These are phyloP conservation scores for Luffia ferchaultella DNA, from an alignment of 2,888 invertebrate species.

Conservation along the genomic window DNA sequence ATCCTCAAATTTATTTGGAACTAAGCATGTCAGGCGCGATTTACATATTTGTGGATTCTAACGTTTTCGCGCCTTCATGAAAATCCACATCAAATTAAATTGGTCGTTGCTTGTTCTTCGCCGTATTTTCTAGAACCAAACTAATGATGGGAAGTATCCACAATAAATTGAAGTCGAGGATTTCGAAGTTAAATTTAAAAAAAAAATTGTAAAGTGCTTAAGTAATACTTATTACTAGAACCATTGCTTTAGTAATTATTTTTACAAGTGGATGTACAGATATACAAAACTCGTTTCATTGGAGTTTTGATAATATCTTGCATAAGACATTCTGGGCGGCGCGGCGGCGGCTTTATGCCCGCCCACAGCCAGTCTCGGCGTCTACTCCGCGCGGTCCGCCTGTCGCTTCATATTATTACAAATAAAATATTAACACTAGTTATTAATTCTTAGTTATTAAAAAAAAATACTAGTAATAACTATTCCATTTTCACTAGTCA, in stretches of 20 bases:
- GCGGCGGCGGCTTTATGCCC: constrained; percentile 47
- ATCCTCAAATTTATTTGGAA: too few species aligned
- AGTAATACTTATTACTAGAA: too few species aligned
- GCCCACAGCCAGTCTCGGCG: constrained; percentile 59
- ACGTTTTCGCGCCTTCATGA: too few species aligned
- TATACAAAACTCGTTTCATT: background rate
- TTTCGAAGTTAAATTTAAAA: too few species aligned
- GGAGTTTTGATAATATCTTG: constrained; percentile 14
- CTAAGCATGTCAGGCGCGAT: too few species aligned
- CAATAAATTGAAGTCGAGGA: too few species aligned
- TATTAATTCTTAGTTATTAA: background rate
- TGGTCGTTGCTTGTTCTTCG: background rate
- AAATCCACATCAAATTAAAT: background rate
- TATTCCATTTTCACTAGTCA: background rate
- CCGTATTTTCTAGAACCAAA: too few species aligned
- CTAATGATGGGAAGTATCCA: too few species aligned
- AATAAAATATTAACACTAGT: constrained; percentile 19
- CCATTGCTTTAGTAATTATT: too few species aligned
- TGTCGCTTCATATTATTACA: constrained; percentile 43
- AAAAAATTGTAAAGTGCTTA: too few species aligned
- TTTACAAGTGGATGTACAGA: too few species aligned
- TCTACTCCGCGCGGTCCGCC: constrained; percentile 67
- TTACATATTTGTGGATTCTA: too few species aligned
- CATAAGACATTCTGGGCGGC: constrained; percentile 44
- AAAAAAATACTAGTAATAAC: background rate